Percentiles rank a stretch among this genome's conserved stretches.
Conservation (phyloP, 2,797 vertebrate species). For the Poecilia velifera region DNA sequence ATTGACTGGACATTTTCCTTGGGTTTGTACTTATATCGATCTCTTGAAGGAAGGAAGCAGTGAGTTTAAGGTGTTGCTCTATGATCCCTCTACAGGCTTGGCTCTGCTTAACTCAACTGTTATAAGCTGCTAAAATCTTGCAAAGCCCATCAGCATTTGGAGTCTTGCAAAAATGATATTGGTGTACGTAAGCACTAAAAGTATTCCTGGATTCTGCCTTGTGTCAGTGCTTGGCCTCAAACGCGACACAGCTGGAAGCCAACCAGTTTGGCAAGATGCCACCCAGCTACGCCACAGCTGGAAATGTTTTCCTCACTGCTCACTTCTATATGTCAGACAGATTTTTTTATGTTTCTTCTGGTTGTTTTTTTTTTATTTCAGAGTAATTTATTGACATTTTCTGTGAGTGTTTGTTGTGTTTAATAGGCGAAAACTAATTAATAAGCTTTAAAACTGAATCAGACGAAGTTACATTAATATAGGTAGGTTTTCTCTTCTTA, state of each 20-base stretch:
- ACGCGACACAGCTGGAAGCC: background rate
- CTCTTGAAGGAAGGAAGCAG: background rate
- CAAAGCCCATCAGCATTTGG: background rate
- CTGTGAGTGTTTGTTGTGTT: background rate
- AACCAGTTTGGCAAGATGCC: background rate
- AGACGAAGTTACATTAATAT: conserved; percentile 13
- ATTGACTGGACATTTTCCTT: background rate
- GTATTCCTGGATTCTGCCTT: background rate
- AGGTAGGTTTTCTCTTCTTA: conserved; percentile 11
- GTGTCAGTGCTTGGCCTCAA: background rate
- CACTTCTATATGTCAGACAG: background rate
- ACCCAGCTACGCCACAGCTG: background rate
- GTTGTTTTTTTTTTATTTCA: background rate
- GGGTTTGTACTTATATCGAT: background rate
- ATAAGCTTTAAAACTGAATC: conserved; percentile 21
- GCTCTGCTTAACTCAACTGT: background rate
- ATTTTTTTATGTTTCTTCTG: background rate
- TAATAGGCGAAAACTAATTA: background rate
- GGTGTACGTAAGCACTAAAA: background rate
- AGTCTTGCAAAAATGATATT: background rate
- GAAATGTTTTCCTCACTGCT: background rate
- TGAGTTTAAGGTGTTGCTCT: background rate
- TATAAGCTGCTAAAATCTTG: background rate
- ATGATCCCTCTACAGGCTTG: background rate
- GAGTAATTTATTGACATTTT: background rate